Conservation (phyloP, 2,113 vertebrate genomes). For the Ctenodactylus gundi region DNA sequence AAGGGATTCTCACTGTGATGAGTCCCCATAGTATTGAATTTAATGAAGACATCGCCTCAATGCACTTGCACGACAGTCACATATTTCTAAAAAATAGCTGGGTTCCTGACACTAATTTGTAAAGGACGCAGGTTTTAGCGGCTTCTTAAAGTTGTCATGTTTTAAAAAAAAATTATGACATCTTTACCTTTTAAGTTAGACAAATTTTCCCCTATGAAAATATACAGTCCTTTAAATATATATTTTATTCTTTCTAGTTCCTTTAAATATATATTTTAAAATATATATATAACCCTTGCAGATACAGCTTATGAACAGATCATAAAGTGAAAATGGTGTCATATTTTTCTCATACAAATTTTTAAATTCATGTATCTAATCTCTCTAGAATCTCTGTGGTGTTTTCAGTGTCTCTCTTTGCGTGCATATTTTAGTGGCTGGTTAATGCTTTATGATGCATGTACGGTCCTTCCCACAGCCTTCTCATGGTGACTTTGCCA, state of each 20-base stretch:
- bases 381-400: background rate
- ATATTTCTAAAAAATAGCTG: slow-evolving; percentile 43
- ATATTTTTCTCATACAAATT: background rate
- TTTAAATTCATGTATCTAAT: background rate
- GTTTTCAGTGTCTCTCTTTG: background rate
- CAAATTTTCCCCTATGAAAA: slow-evolving; percentile 1
- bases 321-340: background rate
- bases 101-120: background rate
- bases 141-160: background rate
- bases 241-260: no score
- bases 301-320: background rate
- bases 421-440: background rate
- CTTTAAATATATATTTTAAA: no score
- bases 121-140: background rate
- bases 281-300: background rate
- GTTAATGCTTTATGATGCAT: background rate
- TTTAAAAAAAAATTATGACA: background rate
- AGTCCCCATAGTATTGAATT: background rate
- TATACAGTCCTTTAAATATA: no score
- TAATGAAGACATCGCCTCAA: slow-evolving; percentile 11
- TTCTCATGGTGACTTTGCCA: background rate
- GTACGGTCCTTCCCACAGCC: background rate
- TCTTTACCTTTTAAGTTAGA: slow-evolving; percentile 3
- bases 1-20: background rate
- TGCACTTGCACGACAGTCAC: background rate